Evolutionary conservation across 1,140 invertebrate species (phyloP).

Genomic region (Camponotus floridanus): DNA sequence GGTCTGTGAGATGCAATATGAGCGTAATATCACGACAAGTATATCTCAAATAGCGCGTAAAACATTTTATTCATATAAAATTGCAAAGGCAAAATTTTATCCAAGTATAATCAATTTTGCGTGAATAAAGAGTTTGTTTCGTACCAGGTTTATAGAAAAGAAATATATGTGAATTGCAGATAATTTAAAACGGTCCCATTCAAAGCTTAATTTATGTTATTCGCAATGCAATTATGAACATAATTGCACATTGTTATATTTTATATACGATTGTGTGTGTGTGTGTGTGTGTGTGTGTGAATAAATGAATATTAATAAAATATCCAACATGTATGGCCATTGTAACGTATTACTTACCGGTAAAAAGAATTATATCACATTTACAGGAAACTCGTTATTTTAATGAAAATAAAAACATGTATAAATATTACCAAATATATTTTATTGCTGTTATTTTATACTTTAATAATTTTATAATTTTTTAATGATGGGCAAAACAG

Average conservation of each 20-base stretch:
- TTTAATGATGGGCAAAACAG: too few species aligned
- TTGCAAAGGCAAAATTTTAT: neutral
- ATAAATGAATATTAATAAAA: too few species aligned
- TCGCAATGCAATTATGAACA: neutral
- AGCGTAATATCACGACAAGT: neutral
- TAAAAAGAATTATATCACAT: too few species aligned
- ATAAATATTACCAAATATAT: too few species aligned
- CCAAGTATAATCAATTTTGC: neutral
- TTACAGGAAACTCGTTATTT: too few species aligned
- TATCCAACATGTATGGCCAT: too few species aligned
- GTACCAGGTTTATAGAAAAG: neutral
- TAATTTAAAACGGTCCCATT: neutral
- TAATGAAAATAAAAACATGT: too few species aligned
- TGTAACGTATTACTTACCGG: neutral
- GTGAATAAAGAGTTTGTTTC: neutral
- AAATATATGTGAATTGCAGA: neutral
- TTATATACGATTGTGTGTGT: too few species aligned
- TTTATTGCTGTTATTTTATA: too few species aligned
- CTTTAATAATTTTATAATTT: too few species aligned
- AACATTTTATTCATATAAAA: neutral
- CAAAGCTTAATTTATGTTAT: neutral
- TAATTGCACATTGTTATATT: neutral
- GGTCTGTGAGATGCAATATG: neutral
- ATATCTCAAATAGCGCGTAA: constrained; percentile 2
- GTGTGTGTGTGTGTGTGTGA: too few species aligned